phyloP scores from a whole-genome alignment of 2,797 vertebrate genomes.

The Petrocephalus sullivani region DNA sequence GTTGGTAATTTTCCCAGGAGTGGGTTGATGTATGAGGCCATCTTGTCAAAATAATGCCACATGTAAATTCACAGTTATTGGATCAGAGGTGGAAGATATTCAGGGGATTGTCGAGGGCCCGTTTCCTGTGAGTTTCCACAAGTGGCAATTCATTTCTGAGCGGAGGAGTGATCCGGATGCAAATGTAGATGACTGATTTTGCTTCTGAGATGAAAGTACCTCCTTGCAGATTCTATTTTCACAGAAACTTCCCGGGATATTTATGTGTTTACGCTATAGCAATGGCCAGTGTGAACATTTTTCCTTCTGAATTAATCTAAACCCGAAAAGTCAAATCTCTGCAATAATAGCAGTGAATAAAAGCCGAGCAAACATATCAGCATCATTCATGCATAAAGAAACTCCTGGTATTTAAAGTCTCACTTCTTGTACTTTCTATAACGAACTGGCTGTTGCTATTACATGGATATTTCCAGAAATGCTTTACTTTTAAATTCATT shows the following conservation, averaged over 20 bases:
- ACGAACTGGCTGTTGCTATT: conserved; percentile 23
- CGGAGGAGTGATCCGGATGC: neutral
- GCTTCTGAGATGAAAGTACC: conserved; percentile 11
- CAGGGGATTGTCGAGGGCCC: neutral
- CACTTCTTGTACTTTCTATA: neutral
- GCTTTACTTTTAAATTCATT: neutral
- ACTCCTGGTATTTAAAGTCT: neutral
- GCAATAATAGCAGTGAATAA: neutral
- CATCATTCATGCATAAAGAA: neutral
- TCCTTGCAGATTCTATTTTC: conserved; percentile 28
- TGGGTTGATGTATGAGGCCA: neutral
- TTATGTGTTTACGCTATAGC: conserved; percentile 20
- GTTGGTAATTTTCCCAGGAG: neutral
- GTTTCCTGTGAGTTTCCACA: neutral
- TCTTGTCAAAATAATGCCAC: neutral
- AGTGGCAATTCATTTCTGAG: conserved; percentile 1
- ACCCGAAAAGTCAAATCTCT: neutral
- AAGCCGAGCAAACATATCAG: neutral
- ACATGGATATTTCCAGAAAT: conserved; percentile 12
- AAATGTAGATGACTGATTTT: neutral
- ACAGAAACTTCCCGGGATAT: conserved; percentile 19
- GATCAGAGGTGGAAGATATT: neutral
- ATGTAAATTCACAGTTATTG: neutral
- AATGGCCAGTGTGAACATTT: conserved; percentile 18
- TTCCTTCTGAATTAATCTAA: conserved; percentile 8